Evolutionary conservation across 2,797 vertebrate genomes (phyloP), one percentile per base, ranked within the genome.

Genomic region (Martes flavigula): DNA sequence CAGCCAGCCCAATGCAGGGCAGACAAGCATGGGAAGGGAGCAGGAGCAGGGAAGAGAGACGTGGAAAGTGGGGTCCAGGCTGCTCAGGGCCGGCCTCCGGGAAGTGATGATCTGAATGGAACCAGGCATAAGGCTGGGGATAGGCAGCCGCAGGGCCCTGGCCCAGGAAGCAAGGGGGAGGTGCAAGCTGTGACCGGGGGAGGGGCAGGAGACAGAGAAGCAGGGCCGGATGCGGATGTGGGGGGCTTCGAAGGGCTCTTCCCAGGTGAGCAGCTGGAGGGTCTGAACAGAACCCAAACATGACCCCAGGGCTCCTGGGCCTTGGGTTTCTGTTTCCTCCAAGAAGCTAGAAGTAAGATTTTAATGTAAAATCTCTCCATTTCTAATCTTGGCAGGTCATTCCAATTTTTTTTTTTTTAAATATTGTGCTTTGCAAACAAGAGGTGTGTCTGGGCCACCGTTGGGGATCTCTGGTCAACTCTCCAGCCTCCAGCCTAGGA

Each of bases 211-310:
- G 12, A 73, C 12, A 2, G 68, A 35, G 9, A 10, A 7, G 23
- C 1, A 2, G 66, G 21, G 11, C 18, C 20, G 3, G 73, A 9
- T 4, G 27, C 8, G 73, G 73, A 15, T 0, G 0, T 0, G 0
- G 27, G 27, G 25, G 8, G 1, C 75, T 51, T 40, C 6, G 5
- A n/a, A 23, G 13, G 5, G n/a, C 27, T n/a, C 18, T 12, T 48
- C 35, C 40, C n/a, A 1, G 66, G n/a, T 7, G 2, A 75, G 15
- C 15, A 13, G 35, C 14, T 15, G 25, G 4, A 25, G 11, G 10
- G 6, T 20, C 7, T 7, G 27, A 5, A 18, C 64, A 2, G 40
- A 60, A 7, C 17, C 64, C 4, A 27, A 43, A 51, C 0, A 2
- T 30, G 13, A 35, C 30, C 70, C 79, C 70, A 8, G 30, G 1